Evolutionary conservation across 1,140 invertebrate species (phyloP), one percentile per base, ranked within the genome.

Genomic region (Zaprionus ornatus): DNA sequence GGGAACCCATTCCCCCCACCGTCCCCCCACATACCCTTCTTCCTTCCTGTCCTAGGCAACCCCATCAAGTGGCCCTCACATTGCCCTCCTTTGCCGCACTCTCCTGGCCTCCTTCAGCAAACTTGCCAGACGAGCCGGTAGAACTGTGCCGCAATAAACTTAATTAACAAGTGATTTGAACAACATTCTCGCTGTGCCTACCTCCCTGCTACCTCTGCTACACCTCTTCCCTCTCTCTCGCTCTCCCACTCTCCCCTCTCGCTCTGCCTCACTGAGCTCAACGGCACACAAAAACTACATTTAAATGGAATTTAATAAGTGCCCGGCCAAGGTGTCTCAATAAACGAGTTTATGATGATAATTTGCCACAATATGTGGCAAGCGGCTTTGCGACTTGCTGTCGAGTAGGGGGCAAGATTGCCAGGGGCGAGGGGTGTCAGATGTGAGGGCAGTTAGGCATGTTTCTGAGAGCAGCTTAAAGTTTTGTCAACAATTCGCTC

Each of bases 151-250:
- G 62, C 74, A 72, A 76, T 76, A 76, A 76, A 76, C 69, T 76
- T 76, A 76, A 72, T 76, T 72, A 76, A 76, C 69, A 76, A 76
- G 74, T 76, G 74, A 76, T 76, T 76, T 73, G 74, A 66, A 73
- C 74, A 65, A 66, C 62, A 76, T 64, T 65, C 52, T 32, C 37
- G 17, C 50, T 32, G 52, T 19, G 15, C 15, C 27, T 25, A 19
- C 37, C 4, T 27, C 25, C 6, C 25, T 27, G 25, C 19, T 23
- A n/a, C 23, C n/a, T 29, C 29, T 10, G 9, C 9, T 0, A 32
- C 10, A 32, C 29, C 29, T 32, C 29, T 32, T 25, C 4, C 7
- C 57, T 2, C 7, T n/a, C 13, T n/a, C 37, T n/a, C 15, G n/a
- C 40, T 12, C 12, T 35, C 13, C 17, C 13, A 9, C 37, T 19